These are phyloP conservation scores for Amphipyra tragopoginis DNA, from an alignment of 2,888 invertebrate genomes.

Conservation along the genomic window DNA sequence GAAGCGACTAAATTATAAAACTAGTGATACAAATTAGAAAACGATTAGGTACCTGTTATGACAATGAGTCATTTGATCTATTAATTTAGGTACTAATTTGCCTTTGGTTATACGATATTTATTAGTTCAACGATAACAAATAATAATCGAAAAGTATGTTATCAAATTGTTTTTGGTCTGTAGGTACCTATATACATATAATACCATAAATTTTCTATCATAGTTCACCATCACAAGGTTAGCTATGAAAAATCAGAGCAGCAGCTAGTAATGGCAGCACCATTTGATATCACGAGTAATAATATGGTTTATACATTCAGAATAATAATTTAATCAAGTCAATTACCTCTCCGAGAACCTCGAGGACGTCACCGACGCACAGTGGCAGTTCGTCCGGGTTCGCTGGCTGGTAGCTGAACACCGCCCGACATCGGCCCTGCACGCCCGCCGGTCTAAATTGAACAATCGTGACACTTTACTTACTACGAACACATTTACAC, in stretches of 20 bases:
- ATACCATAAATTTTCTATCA: too few relatives aligned
- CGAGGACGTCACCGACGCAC: conserved; percentile 96
- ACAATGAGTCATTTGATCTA: conserved; percentile 28
- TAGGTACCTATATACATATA: too few relatives aligned
- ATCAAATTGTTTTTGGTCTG: too few relatives aligned
- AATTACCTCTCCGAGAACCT: conserved; percentile 94
- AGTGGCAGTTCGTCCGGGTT: conserved; percentile 98
- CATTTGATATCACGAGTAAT: too few relatives aligned
- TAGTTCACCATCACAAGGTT: background rate
- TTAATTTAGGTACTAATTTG: conserved; percentile 12
- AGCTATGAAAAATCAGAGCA: background rate
- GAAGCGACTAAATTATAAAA: conserved; percentile 35
- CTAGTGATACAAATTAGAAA: conserved; percentile 39
- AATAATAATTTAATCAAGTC: conserved; percentile 6
- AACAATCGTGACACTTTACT: conserved; percentile 32
- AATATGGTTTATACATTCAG: background rate
- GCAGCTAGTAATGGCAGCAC: background rate
- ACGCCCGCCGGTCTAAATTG: conserved; percentile 73
- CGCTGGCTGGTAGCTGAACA: conserved; percentile 97
- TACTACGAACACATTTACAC: conserved; percentile 14
- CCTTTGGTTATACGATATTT: conserved; percentile 1
- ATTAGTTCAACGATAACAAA: background rate
- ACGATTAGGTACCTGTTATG: conserved; percentile 33
- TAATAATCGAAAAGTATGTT: too few relatives aligned
- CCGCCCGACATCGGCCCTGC: conserved; percentile 93